These are phyloP conservation scores for Naso thynnoides DNA, from an alignment of 2,797 vertebrate species.

Conservation along the genomic window DNA sequence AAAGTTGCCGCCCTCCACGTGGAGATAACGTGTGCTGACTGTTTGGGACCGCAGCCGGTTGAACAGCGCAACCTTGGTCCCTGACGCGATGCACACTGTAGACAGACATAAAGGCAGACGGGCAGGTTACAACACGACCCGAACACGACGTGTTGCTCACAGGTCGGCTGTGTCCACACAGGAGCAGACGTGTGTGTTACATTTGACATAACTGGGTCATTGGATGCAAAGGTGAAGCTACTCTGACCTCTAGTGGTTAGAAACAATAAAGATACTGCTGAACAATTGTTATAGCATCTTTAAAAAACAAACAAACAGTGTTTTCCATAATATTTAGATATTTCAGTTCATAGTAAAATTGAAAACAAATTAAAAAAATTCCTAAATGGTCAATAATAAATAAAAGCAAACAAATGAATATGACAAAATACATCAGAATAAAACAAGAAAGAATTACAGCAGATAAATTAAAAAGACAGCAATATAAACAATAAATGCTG, in stretches of 20 bases:
- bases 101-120: slow-evolving; percentile 50
- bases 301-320: background rate
- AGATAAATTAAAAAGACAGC: no score
- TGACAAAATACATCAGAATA: no score
- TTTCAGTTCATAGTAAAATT: no score
- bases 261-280: background rate
- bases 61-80: slow-evolving; percentile 99
- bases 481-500: no score
- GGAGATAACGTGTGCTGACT: slow-evolving; percentile 98
- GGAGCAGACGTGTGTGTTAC: background rate
- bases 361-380: no score
- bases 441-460: no score
- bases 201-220: slow-evolving; percentile 12
- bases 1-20: slow-evolving; percentile 98
- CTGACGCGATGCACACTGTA: slow-evolving; percentile 97
- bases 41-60: slow-evolving; percentile 98
- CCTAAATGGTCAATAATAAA: no score
- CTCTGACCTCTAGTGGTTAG: slow-evolving; percentile 51
- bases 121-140: slow-evolving; percentile 21
- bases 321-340: no score
- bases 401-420: no score
- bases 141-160: background rate
- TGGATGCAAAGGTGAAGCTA: background rate
- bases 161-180: slow-evolving; percentile 7
- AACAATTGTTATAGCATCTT: background rate